These are phyloP conservation scores for Galeopterus variegatus DNA, from an alignment of 2,113 vertebrate genomes.

Conservation along the genomic window DNA sequence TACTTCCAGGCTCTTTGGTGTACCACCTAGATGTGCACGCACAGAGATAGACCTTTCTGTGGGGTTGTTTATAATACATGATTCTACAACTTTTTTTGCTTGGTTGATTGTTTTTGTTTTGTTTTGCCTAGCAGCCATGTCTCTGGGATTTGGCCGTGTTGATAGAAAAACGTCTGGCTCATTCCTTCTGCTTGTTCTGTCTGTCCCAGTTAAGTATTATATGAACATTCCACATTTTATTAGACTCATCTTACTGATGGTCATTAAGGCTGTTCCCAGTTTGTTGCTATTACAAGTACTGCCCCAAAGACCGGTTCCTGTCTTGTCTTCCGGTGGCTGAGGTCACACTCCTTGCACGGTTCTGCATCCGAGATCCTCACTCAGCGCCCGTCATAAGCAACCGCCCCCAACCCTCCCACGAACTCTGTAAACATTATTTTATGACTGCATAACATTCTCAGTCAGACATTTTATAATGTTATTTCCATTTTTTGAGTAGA, in stretches of 20 bases:
- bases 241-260: not conserved
- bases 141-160: not conserved
- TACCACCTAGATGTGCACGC: not conserved
- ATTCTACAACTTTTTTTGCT: not conserved
- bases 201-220: not conserved
- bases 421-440: not conserved
- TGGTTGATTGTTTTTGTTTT: not conserved
- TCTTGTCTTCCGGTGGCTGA: not conserved
- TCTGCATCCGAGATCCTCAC: rapidly evolving
- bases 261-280: not conserved
- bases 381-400: not conserved
- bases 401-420: rapidly evolving
- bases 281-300: not conserved
- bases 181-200: not conserved
- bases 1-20: not conserved
- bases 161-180: not conserved
- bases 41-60: too few relatives aligned
- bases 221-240: not conserved
- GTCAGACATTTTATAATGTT: not conserved
- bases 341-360: rapidly evolving
- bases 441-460: not conserved
- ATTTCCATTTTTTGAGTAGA: not conserved
- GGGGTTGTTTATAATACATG: rapidly evolving
- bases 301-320: rapidly evolving
- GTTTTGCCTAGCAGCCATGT: not conserved